Conservation (phyloP, 1,140 invertebrate genomes). For the Aphelenchoides besseyi region DNA sequence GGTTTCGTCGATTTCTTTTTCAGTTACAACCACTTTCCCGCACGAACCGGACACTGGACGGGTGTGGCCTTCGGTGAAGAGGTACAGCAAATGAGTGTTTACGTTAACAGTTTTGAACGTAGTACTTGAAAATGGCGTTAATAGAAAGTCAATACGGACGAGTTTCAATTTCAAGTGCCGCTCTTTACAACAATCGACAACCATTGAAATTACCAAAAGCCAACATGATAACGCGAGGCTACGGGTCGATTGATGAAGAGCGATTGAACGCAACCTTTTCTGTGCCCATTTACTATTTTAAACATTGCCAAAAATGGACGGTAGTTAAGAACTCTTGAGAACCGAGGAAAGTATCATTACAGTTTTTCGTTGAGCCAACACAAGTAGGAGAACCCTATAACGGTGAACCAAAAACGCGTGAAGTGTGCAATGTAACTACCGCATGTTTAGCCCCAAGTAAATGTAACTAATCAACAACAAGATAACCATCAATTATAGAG, state of each 20-base stretch:
- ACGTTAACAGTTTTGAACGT: too few relatives aligned
- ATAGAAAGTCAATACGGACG: conserved; percentile 16
- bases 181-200: conserved; percentile 12
- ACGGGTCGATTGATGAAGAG: conserved; percentile 8
- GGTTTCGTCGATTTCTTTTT: conserved; percentile 30
- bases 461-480: neutral
- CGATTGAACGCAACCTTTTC: conserved; percentile 4
- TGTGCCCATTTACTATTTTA: conserved; percentile 17
- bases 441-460: conserved; percentile 3
- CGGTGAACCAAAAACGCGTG: neutral
- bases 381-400: conserved; percentile 19
- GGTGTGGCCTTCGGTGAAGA: conserved; percentile 33
- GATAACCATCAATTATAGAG: neutral
- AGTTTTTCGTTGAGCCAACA: conserved; percentile 19
- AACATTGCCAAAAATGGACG: neutral
- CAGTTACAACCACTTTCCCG: conserved; percentile 25
- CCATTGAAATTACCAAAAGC: conserved; percentile 24
- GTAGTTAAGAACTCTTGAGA: neutral
- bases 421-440: neutral
- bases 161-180: conserved; percentile 27
- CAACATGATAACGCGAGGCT: conserved; percentile 24
- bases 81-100: conserved; percentile 8
- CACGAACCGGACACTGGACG: conserved; percentile 22
- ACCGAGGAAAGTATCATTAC: neutral
- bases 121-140: conserved; percentile 14